Evolutionary conservation across 2,888 invertebrate genomes (phyloP), one percentile per base, ranked within the genome.

Genomic region (Philereme transversata): DNA sequence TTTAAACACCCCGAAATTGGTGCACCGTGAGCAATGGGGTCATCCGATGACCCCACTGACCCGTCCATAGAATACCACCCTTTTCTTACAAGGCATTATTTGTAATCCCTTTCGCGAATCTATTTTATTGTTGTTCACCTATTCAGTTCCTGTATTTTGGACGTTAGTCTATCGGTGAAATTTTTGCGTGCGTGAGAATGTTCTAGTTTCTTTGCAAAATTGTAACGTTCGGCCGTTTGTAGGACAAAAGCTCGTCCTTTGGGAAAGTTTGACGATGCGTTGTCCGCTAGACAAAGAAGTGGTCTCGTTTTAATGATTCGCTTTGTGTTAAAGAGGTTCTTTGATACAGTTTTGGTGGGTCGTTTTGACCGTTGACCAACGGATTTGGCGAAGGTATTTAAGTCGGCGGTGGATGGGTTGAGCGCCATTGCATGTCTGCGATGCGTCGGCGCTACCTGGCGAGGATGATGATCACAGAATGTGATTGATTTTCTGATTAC

Each of bases 51-150:
- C 90, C 90, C 79, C 60, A 82, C 86, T 91, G 91, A 91, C 92
- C 90, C 80, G 75, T 80, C 74, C 82, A 82, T 83, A 80, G 71
- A 86, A 86, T 74, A 69, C 81, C 76, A 88, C 86, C 91, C 91
- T 80, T 90, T 91, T 87, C 88, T 89, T 88, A 86, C 86, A 88
- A 84, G 82, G 79, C 79, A 93, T 93, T 93, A 93, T 93, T 93
- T 91, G 93, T 90, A 90, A 89, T 89, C 89, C 93, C 92, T 92
- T 90, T 88, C 84, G 93, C 93, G 93, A 93, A 93, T 92, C 93
- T 93, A 93, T 93, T 92, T 77, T 71, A 84, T 90, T 90, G 88
- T 91, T 75, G 78, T 71, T 75, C 76, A 67, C 76, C 86, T 77
- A 85, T 88, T 88, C 84, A 80, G 70, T 78, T 76, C 75, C 76